Conservation (phyloP, 2,113 vertebrate species). For the Lathamus discolor region DNA sequence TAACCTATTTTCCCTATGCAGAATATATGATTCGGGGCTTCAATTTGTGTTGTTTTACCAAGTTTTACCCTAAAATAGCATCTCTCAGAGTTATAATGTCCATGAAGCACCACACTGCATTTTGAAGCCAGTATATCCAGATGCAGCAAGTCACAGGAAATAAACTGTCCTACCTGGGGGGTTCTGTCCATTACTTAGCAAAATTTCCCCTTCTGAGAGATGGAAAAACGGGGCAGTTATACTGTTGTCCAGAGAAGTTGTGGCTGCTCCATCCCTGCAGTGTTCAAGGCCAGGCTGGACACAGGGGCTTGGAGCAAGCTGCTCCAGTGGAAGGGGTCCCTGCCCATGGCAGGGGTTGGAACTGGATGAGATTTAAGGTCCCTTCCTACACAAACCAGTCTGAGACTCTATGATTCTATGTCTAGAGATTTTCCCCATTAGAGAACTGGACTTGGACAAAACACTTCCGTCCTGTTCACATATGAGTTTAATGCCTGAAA, state of each 20-base stretch:
- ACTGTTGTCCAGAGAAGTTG: background rate
- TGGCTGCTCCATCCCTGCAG: background rate
- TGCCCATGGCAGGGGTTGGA: rapidly evolving
- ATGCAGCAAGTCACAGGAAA: background rate
- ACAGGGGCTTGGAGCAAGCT: background rate
- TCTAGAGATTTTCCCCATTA: background rate
- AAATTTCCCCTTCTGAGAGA: background rate
- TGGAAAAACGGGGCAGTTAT: background rate
- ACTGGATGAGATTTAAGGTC: background rate
- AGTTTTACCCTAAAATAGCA: background rate
- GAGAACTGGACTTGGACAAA: background rate
- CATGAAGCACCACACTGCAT: background rate
- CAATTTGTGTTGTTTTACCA: background rate
- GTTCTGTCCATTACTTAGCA: background rate
- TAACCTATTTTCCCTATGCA: background rate
- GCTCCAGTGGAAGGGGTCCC: background rate
- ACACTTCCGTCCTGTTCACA: background rate
- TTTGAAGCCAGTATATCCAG: background rate
- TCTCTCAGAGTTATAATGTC: background rate
- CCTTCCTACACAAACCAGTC: background rate
- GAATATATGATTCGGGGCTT: background rate
- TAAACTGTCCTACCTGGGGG: too few relatives aligned
- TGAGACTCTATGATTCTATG: background rate
- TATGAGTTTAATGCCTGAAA: rapidly evolving
- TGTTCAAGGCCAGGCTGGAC: background rate